Evolutionary conservation across 2,797 vertebrate species (phyloP).

Genomic region (Anolis apletophallus): DNA sequence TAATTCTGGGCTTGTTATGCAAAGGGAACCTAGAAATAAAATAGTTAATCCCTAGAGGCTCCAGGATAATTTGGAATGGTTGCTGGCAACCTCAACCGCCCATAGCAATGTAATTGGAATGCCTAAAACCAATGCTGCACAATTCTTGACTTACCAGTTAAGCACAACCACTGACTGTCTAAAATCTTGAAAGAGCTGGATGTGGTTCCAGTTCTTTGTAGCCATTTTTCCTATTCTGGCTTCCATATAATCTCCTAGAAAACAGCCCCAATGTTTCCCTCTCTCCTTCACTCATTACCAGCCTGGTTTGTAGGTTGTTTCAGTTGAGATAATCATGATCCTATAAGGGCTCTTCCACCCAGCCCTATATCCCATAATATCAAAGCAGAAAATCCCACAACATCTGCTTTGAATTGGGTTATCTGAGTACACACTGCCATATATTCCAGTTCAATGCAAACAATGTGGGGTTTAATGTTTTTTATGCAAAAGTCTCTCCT

Average conservation of each 20-base stretch:
- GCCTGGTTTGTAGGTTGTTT: not conserved
- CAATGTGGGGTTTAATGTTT: no score
- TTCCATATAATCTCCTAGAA: not conserved
- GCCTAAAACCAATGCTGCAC: constrained; percentile 2
- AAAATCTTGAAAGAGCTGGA: not conserved
- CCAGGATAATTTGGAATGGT: constrained; percentile 17
- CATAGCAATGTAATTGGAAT: not conserved
- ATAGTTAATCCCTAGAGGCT: constrained; percentile 25
- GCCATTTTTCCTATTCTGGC: not conserved
- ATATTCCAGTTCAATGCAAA: no score
- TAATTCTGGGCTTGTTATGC: constrained; percentile 26
- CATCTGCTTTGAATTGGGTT: no score
- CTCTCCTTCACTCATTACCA: not conserved
- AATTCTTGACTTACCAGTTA: not conserved
- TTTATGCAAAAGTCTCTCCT: not conserved
- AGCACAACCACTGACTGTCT: not conserved
- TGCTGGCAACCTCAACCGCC: constrained; percentile 8
- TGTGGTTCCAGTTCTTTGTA: not conserved
- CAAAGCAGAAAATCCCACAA: no score
- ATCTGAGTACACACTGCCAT: no score
- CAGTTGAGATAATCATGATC: not conserved
- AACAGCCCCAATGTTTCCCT: not conserved
- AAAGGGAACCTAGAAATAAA: not conserved
- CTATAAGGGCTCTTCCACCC: no score
- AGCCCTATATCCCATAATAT: no score